Conservation (phyloP, 2,888 invertebrate genomes). For the Noctua janthina region DNA sequence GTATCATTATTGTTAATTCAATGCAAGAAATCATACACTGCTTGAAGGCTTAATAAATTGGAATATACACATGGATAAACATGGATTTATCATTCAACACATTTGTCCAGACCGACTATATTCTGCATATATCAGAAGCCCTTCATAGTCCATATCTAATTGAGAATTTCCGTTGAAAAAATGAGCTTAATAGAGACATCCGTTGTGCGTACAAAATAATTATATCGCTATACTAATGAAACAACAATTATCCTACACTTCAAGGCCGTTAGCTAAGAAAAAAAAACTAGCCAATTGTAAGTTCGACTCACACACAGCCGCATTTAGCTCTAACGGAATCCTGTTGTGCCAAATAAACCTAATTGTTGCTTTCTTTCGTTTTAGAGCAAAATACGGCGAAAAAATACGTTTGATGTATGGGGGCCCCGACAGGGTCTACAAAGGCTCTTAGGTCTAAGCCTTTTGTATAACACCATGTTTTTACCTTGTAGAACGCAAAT, state of each 20-base stretch:
- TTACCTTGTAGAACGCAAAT: too few relatives aligned
- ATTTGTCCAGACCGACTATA: not conserved
- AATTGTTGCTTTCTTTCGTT: too few relatives aligned
- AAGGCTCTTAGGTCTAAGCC: too few relatives aligned
- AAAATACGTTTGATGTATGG: too few relatives aligned
- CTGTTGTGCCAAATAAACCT: too few relatives aligned
- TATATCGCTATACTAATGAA: slow-evolving; percentile 1
- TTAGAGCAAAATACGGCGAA: too few relatives aligned
- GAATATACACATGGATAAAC: not conserved
- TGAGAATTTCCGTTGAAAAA: slow-evolving; percentile 39
- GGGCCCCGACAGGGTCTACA: too few relatives aligned
- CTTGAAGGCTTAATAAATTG: too few relatives aligned
- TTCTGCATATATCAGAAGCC: not conserved
- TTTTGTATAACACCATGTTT: too few relatives aligned
- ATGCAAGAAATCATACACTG: too few relatives aligned
- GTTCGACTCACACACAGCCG: too few relatives aligned
- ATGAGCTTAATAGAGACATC: slow-evolving; percentile 28
- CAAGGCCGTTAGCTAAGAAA: not conserved
- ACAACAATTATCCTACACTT: slow-evolving; percentile 7
- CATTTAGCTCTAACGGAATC: too few relatives aligned
- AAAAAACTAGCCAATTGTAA: not conserved
- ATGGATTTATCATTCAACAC: not conserved
- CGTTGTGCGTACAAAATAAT: slow-evolving; percentile 22
- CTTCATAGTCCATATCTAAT: slow-evolving; percentile 24
- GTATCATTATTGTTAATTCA: not conserved